Evolutionary conservation across 1,140 invertebrate species (phyloP).

Genomic region (Drosophila auraria): DNA sequence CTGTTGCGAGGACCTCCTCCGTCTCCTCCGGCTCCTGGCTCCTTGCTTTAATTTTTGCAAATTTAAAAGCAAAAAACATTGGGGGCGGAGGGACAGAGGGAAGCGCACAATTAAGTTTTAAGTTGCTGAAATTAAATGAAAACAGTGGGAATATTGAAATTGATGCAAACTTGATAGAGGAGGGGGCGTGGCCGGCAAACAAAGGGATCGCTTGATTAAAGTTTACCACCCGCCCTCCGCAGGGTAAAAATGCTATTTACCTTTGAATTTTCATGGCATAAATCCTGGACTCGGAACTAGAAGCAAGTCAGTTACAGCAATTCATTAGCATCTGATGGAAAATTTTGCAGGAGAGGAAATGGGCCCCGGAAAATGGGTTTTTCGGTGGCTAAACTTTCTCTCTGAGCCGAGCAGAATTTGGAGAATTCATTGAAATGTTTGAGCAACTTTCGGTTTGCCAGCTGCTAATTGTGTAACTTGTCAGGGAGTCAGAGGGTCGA

Average conservation of each 20-base stretch:
- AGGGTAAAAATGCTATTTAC: slow-evolving; percentile 65
- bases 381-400: slow-evolving; percentile 56
- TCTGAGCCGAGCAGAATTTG: slow-evolving; percentile 50
- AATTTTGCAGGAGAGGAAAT: background rate
- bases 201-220: slow-evolving; percentile 79
- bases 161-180: slow-evolving; percentile 79
- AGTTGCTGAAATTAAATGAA: slow-evolving; percentile 82
- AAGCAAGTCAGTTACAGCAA: slow-evolving; percentile 73
- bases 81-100: slow-evolving; percentile 22
- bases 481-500: slow-evolving; percentile 57
- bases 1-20: slow-evolving; percentile 62
- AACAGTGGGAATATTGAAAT: slow-evolving; percentile 83
- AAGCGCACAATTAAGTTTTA: slow-evolving; percentile 83
- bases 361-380: slow-evolving; percentile 25
- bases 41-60: slow-evolving; percentile 78
- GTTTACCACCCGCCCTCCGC: slow-evolving; percentile 23
- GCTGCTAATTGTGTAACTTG: slow-evolving; percentile 77
- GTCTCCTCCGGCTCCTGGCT: too few relatives aligned
- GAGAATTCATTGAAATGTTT: slow-evolving; percentile 79
- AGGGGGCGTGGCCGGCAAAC: slow-evolving; percentile 53
- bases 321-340: slow-evolving; percentile 67
- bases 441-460: slow-evolving; percentile 65
- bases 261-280: slow-evolving; percentile 79
- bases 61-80: slow-evolving; percentile 65
- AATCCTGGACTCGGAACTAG: slow-evolving; percentile 54